These are phyloP conservation scores for Lasioglossum malachurum DNA, from an alignment of 2,888 invertebrate genomes.

Conservation along the genomic window DNA sequence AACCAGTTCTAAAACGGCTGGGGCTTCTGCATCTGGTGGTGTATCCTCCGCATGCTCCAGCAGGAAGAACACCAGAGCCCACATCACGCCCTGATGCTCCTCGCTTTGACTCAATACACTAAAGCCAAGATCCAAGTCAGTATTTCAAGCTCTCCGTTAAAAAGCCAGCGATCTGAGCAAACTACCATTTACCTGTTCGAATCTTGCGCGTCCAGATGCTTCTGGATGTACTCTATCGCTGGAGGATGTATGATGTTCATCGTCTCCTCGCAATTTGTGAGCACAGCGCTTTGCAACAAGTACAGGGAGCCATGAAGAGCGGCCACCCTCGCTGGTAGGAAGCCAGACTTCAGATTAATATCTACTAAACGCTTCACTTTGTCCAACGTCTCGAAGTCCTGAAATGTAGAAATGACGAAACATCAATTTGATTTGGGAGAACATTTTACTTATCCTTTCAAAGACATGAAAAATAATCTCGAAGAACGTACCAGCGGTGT, in stretches of 20 bases:
- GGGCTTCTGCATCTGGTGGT: constrained; percentile 87
- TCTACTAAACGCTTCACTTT: constrained; percentile 88
- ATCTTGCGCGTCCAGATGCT: constrained; percentile 84
- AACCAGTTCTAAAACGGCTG: constrained; percentile 87
- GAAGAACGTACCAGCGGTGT: constrained; percentile 85
- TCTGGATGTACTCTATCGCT: constrained; percentile 86
- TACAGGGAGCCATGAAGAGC: constrained; percentile 89
- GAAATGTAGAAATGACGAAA: constrained; percentile 60
- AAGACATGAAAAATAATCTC: background rate
- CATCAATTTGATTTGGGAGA: background rate
- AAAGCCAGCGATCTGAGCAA: background rate
- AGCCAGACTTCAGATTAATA: constrained; percentile 87
- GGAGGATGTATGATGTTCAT: constrained; percentile 86
- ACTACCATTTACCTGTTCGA: constrained; percentile 79
- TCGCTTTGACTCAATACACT: constrained; percentile 83
- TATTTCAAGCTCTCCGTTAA: no score
- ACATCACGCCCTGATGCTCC: constrained; percentile 89
- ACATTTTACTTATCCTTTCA: background rate
- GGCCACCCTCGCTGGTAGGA: constrained; percentile 88
- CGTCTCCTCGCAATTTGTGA: constrained; percentile 86
- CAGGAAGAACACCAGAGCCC: constrained; percentile 91
- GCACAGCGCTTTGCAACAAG: constrained; percentile 87
- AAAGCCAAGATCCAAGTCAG: background rate
- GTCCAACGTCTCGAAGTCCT: constrained; percentile 88
- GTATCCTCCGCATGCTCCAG: constrained; percentile 90